Conservation (phyloP, 2,113 vertebrate genomes). For the Leucoraja erinaceus region DNA sequence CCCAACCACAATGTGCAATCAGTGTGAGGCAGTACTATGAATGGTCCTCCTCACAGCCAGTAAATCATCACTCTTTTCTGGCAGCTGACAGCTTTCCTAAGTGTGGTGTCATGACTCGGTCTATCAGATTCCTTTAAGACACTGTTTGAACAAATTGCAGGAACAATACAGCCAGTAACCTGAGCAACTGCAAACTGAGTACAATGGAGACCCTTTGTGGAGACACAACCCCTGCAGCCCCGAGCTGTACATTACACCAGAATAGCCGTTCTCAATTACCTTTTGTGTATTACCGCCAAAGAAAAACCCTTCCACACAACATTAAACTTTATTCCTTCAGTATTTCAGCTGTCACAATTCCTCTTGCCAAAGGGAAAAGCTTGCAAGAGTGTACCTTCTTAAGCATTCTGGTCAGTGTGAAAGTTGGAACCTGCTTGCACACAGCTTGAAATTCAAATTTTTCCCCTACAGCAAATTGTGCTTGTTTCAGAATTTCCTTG, state of each 20-base stretch:
- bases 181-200: slow-evolving; percentile 37
- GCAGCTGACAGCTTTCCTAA: slow-evolving; percentile 39
- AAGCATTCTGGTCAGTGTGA: slow-evolving; percentile 37
- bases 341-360: slow-evolving; percentile 36
- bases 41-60: slow-evolving; percentile 36
- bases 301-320: slow-evolving; percentile 39
- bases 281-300: slow-evolving; percentile 38
- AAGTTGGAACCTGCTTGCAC: slow-evolving; percentile 31
- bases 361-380: slow-evolving; percentile 38
- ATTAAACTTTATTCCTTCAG: slow-evolving; percentile 39
- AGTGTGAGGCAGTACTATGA: slow-evolving; percentile 34
- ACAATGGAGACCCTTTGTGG: slow-evolving; percentile 38
- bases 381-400: slow-evolving; percentile 37
- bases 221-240: slow-evolving; percentile 36
- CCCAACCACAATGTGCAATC: slow-evolving; percentile 37
- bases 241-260: slow-evolving; percentile 38
- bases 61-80: slow-evolving; percentile 39
- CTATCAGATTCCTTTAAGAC: slow-evolving; percentile 39
- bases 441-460: slow-evolving; percentile 34
- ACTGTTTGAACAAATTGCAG: slow-evolving; percentile 39
- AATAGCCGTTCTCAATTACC: slow-evolving; percentile 37
- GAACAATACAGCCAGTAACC: slow-evolving; percentile 39
- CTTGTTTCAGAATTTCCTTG: slow-evolving; percentile 23
- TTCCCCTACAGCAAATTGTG: neutral
- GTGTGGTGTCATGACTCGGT: slow-evolving; percentile 39